Conservation (phyloP, 2,888 invertebrate species). For the Celastrina argiolus region DNA sequence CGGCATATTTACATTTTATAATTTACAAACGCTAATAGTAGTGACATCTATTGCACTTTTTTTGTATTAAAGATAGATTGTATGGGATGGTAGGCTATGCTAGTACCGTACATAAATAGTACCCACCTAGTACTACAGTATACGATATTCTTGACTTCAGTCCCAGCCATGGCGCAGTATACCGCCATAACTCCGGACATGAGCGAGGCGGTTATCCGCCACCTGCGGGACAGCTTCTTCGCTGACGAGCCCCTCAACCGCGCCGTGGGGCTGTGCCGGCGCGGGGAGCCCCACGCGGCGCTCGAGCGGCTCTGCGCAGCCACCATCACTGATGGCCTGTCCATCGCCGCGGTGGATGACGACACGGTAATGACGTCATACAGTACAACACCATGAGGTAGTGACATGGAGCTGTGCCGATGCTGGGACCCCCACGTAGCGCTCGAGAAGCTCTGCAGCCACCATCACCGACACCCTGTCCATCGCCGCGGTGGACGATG, state of each 20-base stretch:
- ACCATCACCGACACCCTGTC: too few relatives aligned
- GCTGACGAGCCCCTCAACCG: slow-evolving; percentile 90
- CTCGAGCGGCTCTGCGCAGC: slow-evolving; percentile 84
- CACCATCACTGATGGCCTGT: slow-evolving; percentile 86
- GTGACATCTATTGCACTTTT: too few relatives aligned
- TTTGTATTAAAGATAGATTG: too few relatives aligned
- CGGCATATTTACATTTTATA: too few relatives aligned
- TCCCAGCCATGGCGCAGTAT: slow-evolving; percentile 50
- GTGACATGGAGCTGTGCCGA: too few relatives aligned
- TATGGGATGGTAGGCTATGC: too few relatives aligned
- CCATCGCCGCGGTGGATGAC: slow-evolving; percentile 82
- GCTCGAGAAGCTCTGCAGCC: too few relatives aligned
- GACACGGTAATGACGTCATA: slow-evolving; percentile 70
- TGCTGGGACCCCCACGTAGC: too few relatives aligned
- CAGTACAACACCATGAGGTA: background rate
- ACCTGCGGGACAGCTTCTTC: slow-evolving; percentile 86
- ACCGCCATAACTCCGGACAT: slow-evolving; percentile 56
- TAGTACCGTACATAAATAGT: too few relatives aligned
- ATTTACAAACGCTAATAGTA: too few relatives aligned
- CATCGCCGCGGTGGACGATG: too few relatives aligned
- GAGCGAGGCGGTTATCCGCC: slow-evolving; percentile 81
- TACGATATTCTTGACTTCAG: slow-evolving; percentile 15
- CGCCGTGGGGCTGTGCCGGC: slow-evolving; percentile 84
- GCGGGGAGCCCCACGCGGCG: slow-evolving; percentile 83
- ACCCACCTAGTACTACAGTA: too few relatives aligned